A percentile compares a stretch with the other conserved stretches of the same genome.
phyloP scores from a whole-genome alignment of 2,113 vertebrate species.

The Rynchops niger region DNA sequence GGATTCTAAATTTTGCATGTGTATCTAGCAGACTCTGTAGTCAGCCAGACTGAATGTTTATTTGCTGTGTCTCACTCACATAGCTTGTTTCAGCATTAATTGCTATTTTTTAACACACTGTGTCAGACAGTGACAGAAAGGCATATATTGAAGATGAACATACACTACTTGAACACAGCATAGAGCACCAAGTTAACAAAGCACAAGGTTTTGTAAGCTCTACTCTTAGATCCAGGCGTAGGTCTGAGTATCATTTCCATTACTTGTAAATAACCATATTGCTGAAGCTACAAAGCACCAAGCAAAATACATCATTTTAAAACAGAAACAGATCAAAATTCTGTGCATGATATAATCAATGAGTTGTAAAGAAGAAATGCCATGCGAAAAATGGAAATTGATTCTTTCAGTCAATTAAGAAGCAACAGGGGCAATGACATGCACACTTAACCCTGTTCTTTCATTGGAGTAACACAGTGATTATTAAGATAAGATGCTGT shows the following conservation, averaged over 20 bases:
- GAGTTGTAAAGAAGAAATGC: background rate
- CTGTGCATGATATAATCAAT: background rate
- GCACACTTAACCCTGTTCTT: background rate
- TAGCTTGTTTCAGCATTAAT: background rate
- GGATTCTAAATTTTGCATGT: background rate
- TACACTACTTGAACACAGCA: fast-evolving
- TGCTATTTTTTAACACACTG: background rate
- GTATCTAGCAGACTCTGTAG: background rate
- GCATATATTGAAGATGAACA: background rate
- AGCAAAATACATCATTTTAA: background rate
- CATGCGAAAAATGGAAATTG: constrained; percentile 8
- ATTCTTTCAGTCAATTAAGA: constrained; percentile 10
- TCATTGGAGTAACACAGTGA: background rate
- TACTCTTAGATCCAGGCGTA: background rate
- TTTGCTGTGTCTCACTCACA: background rate
- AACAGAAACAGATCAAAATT: background rate
- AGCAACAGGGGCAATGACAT: background rate
- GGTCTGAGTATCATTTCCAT: background rate
- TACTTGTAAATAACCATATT: background rate
- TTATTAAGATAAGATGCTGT: background rate
- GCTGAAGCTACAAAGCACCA: background rate
- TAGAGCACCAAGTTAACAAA: background rate
- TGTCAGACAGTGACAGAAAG: background rate
- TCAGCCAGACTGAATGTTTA: background rate
- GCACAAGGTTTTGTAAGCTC: background rate